These are phyloP conservation scores for Aricia agestis DNA, from an alignment of 1,140 invertebrate genomes.

Conservation along the genomic window DNA sequence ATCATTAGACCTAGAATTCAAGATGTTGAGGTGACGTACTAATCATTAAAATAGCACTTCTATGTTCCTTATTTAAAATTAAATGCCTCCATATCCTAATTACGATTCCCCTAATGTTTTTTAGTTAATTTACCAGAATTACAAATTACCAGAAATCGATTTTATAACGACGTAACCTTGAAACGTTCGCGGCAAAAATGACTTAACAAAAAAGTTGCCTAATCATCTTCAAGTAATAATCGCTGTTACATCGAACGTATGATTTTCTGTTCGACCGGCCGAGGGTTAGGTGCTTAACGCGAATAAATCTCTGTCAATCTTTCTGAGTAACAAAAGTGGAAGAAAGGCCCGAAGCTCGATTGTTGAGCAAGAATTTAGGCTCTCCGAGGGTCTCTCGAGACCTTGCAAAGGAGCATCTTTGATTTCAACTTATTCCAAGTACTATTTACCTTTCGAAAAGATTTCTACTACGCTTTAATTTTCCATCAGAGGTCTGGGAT, in stretches of 20 bases:
- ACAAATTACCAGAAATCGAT: background rate
- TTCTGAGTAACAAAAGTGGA: background rate
- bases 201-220: background rate
- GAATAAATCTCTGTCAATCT: constrained; percentile 15
- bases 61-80: too few relatives aligned
- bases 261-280: background rate
- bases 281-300: constrained; percentile 6
- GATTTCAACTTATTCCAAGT: constrained; percentile 1
- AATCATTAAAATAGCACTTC: too few relatives aligned
- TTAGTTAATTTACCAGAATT: background rate
- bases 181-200: background rate
- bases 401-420: background rate
- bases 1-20: too few relatives aligned
- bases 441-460: background rate
- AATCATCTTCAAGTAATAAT: background rate
- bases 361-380: background rate
- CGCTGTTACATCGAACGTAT: background rate
- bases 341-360: constrained; percentile 1
- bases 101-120: too few relatives aligned
- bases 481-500: too few relatives aligned
- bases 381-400: background rate
- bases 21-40: too few relatives aligned
- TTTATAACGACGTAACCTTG: background rate
- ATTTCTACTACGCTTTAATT: background rate
- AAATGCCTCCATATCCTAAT: too few relatives aligned